Evolutionary conservation across 1,140 invertebrate genomes (phyloP).

Genomic region (Calycopis cecrops): DNA sequence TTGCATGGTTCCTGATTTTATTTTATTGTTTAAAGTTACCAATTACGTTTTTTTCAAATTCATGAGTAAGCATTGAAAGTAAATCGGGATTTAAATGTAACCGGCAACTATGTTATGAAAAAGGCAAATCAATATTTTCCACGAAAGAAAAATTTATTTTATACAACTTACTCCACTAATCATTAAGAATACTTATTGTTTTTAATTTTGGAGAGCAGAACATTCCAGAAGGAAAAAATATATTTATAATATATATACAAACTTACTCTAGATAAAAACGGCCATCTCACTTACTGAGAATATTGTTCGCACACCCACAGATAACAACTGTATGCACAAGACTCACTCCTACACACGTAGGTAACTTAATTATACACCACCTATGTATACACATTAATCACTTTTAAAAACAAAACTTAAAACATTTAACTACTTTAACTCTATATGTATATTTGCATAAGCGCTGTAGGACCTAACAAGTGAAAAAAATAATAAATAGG

Average conservation of each 20-base stretch:
- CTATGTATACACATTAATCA: slow-evolving; percentile 51
- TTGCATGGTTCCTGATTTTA: too few relatives aligned
- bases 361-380: slow-evolving; percentile 41
- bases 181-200: slow-evolving; percentile 5
- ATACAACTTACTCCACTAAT: slow-evolving; percentile 1
- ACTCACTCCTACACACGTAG: slow-evolving; percentile 41
- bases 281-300: slow-evolving; percentile 23
- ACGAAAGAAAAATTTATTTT: neutral
- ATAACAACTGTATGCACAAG: neutral
- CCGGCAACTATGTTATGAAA: too few relatives aligned
- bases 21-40: too few relatives aligned
- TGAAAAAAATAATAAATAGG: slow-evolving; percentile 66
- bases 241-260: slow-evolving; percentile 16
- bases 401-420: slow-evolving; percentile 57
- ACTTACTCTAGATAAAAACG: slow-evolving; percentile 17
- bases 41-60: too few relatives aligned
- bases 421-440: slow-evolving; percentile 59
- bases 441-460: slow-evolving; percentile 67
- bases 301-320: slow-evolving; percentile 40
- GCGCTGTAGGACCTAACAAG: slow-evolving; percentile 59
- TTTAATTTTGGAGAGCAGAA: slow-evolving; percentile 11
- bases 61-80: too few relatives aligned
- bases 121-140: too few relatives aligned
- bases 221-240: slow-evolving; percentile 10
- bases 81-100: too few relatives aligned